Evolutionary conservation across 2,113 vertebrate species (phyloP).

Genomic region (Oxygymnocypris stewartii): DNA sequence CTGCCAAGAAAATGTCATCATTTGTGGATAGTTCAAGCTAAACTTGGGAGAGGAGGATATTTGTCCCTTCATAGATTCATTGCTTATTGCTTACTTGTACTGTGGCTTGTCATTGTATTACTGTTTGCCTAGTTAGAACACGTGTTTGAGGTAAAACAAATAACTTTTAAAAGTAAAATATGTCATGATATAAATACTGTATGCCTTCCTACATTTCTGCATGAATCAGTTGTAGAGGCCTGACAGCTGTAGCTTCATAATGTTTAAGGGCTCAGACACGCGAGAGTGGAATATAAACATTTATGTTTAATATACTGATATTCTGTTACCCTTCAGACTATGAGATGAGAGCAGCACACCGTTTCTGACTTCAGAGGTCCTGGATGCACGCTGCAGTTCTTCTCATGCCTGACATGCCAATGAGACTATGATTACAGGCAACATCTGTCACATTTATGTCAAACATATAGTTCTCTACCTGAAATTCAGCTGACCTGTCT

Average conservation of each 20-base stretch:
- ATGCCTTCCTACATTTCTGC: background rate
- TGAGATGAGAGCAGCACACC: background rate
- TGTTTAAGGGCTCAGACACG: background rate
- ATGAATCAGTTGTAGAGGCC: background rate
- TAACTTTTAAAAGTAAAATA: background rate
- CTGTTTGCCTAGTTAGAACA: background rate
- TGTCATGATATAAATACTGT: background rate
- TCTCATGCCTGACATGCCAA: constrained; percentile 21
- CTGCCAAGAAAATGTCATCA: background rate
- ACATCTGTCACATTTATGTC: constrained; percentile 30
- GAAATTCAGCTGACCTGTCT: constrained; percentile 22
- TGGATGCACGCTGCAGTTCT: background rate
- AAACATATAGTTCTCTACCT: constrained; percentile 11
- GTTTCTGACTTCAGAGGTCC: constrained; percentile 1
- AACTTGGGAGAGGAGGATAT: background rate
- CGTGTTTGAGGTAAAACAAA: background rate
- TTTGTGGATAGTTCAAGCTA: background rate
- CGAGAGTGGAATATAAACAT: background rate
- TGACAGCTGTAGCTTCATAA: background rate
- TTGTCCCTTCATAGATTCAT: background rate
- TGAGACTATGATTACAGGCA: constrained; percentile 24
- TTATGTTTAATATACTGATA: background rate
- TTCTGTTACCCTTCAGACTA: background rate
- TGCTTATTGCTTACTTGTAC: background rate
- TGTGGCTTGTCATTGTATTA: background rate